Conservation (phyloP, 2,888 invertebrate species). For the Chouioia cunea region DNA sequence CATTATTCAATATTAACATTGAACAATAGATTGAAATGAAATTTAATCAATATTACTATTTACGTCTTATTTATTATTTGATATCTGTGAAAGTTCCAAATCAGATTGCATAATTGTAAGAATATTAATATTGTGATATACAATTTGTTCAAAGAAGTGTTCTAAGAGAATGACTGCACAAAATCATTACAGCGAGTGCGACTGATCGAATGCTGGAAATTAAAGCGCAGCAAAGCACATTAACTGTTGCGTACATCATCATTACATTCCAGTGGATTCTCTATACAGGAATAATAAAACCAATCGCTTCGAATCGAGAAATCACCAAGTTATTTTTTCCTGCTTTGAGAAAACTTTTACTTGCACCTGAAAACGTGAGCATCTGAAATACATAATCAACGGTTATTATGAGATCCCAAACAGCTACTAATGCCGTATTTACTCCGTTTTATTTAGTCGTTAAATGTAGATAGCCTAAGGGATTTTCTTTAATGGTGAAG, state of each 20-base stretch:
- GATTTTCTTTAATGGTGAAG: no score
- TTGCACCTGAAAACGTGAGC: slow-evolving; percentile 6
- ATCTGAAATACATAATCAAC: background rate
- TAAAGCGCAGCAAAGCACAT: slow-evolving; percentile 8
- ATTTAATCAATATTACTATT: slow-evolving; percentile 5
- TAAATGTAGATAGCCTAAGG: background rate
- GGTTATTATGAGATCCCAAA: background rate
- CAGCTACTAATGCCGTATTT: background rate
- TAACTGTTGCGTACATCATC: slow-evolving; percentile 13
- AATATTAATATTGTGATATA: background rate
- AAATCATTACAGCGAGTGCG: background rate
- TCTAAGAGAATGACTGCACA: background rate
- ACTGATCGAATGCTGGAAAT: background rate
- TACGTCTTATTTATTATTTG: background rate
- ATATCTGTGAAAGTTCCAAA: no score
- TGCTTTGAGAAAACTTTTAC: background rate
- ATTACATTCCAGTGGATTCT: background rate
- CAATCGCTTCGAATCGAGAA: background rate
- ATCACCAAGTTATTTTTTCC: background rate
- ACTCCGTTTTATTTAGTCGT: slow-evolving; percentile 1
- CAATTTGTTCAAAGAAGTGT: background rate
- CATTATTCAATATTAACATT: background rate
- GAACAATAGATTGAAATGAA: background rate
- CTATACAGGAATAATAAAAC: background rate
- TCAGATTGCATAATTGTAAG: no score